A percentile compares a stretch with the other conserved stretches of the same genome.
phyloP scores from a whole-genome alignment of 2,888 invertebrate species.

The Agrenia bidenticulata region DNA sequence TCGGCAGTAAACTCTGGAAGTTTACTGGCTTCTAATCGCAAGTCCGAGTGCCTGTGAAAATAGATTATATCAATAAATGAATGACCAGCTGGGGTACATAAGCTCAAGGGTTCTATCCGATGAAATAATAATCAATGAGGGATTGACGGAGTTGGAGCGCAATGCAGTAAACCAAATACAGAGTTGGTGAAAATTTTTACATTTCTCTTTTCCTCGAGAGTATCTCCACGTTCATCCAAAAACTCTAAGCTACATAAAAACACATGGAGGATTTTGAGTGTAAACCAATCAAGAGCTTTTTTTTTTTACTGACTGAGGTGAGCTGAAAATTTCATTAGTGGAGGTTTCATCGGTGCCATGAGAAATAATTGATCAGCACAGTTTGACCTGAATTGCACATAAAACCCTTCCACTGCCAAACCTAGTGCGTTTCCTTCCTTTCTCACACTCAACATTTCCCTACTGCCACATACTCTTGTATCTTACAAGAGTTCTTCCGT shows the following conservation, averaged over 20 bases:
- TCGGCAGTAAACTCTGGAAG: no score
- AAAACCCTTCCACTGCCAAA: background rate
- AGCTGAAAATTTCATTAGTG: constrained; percentile 22
- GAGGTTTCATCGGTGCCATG: constrained; percentile 21
- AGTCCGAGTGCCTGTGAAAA: no score
- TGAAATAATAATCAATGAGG: constrained; percentile 12
- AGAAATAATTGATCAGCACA: constrained; percentile 23
- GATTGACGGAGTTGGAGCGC: constrained; percentile 3
- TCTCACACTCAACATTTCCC: no score
- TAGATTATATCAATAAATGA: background rate
- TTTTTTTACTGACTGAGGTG: background rate
- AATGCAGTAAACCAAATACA: constrained; percentile 4
- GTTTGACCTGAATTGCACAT: constrained; percentile 20
- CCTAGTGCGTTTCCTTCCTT: background rate
- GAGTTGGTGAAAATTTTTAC: constrained; percentile 6
- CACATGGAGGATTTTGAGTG: constrained; percentile 14
- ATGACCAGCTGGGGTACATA: background rate
- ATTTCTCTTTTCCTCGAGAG: constrained; percentile 3
- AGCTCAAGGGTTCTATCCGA: background rate
- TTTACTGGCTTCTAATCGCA: no score
- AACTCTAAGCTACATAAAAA: background rate
- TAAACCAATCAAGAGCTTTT: constrained; percentile 20
- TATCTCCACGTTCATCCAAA: background rate
- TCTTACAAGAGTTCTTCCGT: no score
- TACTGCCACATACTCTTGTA: no score